Evolutionary conservation across 2,113 vertebrate species (phyloP).

Genomic region (Dicerorhinus sumatrensis): DNA sequence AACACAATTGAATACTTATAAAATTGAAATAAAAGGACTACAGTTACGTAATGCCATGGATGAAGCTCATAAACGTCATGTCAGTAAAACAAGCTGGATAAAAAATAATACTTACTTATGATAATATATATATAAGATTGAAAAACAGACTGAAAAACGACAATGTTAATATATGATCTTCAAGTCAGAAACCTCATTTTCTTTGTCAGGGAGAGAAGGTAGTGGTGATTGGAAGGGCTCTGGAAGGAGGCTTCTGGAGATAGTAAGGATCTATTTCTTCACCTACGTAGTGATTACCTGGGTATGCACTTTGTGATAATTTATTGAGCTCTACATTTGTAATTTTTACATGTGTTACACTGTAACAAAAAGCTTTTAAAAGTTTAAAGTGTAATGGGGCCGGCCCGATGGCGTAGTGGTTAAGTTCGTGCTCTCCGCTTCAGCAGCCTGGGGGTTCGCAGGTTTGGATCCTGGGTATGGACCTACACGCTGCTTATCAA

Average conservation of each 20-base stretch:
- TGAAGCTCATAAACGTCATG: neutral
- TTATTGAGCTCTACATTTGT: neutral
- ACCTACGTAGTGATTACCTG: neutral
- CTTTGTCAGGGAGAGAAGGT: neutral
- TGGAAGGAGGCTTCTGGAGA: neutral
- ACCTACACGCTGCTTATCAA: too few species aligned
- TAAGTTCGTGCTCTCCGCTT: too few species aligned
- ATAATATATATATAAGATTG: neutral
- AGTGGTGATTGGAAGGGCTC: neutral
- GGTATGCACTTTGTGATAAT: neutral
- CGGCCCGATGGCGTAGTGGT: too few species aligned
- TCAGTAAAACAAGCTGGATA: neutral
- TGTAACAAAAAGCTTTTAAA: neutral
- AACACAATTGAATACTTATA: neutral
- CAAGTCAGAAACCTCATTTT: neutral
- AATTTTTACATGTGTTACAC: neutral
- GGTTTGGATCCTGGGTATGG: too few species aligned
- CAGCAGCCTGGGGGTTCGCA: too few species aligned
- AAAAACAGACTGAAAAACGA: neutral
- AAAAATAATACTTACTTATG: neutral
- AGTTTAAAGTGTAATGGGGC: neutral
- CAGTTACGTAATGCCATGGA: neutral
- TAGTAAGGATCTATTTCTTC: neutral
- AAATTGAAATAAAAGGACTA: neutral
- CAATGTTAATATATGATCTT: too few species aligned